These are phyloP conservation scores for Drosophila eohydei DNA, from an alignment of 2,888 invertebrate genomes.

Conservation along the genomic window DNA sequence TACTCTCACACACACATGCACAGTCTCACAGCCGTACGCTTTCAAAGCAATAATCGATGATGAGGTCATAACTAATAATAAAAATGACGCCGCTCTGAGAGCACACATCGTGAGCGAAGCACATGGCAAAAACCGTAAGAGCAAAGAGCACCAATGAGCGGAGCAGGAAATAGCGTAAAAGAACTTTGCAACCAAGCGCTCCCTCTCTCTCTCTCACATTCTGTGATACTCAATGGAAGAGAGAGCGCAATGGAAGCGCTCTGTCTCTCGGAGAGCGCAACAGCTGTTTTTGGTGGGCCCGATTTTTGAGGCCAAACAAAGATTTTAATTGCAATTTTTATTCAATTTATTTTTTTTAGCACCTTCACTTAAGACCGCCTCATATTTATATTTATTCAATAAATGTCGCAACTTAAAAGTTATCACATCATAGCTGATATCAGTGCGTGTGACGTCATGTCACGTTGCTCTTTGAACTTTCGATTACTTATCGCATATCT, in stretches of 20 bases:
- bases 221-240: neutral
- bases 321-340: constrained; percentile 14
- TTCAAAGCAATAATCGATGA: constrained; percentile 85
- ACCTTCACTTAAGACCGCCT: constrained; percentile 21
- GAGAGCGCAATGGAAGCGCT: neutral
- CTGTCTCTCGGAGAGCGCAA: constrained; percentile 20
- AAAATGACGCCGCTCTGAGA: constrained; percentile 80
- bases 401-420: constrained; percentile 49
- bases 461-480: constrained; percentile 50
- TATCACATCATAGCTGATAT: constrained; percentile 37
- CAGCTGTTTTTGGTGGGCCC: constrained; percentile 52
- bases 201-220: neutral
- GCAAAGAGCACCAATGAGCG: constrained; percentile 29
- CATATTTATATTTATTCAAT: constrained; percentile 55
- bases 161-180: constrained; percentile 39
- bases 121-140: constrained; percentile 39
- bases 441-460: constrained; percentile 51
- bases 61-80: constrained; percentile 86
- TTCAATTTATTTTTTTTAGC: constrained; percentile 1
- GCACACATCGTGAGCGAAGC: constrained; percentile 28
- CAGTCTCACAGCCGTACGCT: constrained; percentile 17
- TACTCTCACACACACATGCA: constrained; percentile 22
- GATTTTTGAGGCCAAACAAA: constrained; percentile 36
- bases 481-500: constrained; percentile 25
- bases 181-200: constrained; percentile 22